Evolutionary conservation across 2,113 vertebrate genomes (phyloP), one percentile per base, ranked within the genome.

Genomic region (Otus sunia): DNA sequence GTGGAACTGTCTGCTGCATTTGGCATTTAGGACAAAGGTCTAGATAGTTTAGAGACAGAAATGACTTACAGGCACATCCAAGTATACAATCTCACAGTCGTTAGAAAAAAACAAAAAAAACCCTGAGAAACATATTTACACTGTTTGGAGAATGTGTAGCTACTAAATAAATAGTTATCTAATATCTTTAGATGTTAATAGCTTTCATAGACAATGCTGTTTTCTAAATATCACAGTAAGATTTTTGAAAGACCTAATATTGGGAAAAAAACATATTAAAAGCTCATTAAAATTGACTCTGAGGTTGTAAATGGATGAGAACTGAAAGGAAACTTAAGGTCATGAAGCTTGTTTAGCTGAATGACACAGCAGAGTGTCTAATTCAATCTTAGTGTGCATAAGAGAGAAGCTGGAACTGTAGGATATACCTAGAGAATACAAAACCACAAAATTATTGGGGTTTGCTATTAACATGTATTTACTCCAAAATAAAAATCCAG

Each of bases 291-390:
- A 84, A 86, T 88, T 95, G 37, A 68, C 62, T 95, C 39, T 43
- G 82, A 95, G 87, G 13, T 68, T 96, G 63, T 94, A 86, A 88
- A 83, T 12, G 3, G 47, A 88, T 92, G 68, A 97, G 86, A 96
- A 97, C n/a, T 94, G 88, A 92, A 3, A 59, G 56, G 36, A 97
- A 97, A 64, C n/a, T 64, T 84, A 77, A 96, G 79, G 68, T 96
- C 92, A 88, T 82, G 74, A 95, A 93, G 91, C 52, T 17, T 97
- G 71, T 87, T 97, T 91, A 96, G 62, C 74, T 92, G 84, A 97
- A 96, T 59, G 59, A 95, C 50, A 69, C 19, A 60, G n/a, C 15
- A 74, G 25, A 82, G 27, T 53, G 26, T 97, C 69, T 96, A 75
- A 85, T 95, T 83, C 69, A 81, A 52, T 94, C 88, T 89, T 58